Evolutionary conservation across 37 sponge, comb jelly and placozoan genomes (phyloP), one percentile per base, ranked within the genome.

Genomic region (Eunapius fragilis): DNA sequence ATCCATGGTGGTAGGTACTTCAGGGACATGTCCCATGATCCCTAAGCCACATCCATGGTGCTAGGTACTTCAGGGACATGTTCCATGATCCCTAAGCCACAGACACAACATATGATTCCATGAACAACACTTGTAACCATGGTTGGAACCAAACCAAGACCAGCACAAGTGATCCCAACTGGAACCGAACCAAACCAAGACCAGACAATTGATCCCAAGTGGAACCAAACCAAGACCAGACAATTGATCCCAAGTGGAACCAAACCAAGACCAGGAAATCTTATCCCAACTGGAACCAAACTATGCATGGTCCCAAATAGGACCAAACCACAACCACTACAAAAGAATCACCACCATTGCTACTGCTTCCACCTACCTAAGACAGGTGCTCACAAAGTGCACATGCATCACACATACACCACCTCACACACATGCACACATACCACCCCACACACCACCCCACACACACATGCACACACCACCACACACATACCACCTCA

Each of bases 351-450:
- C 0, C 31, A 45, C 33, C 25, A 25, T 31, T 9, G 25, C 24
- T 36, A 1, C 58, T 19, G 41, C 41, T 58, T 58, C 14, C 58
- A 58, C 22, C 58, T 58, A 58, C n/a, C n/a, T n/a, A 58, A 10
- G 19, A 58, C 58, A 58, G 7, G 9, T 9, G 9, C 47, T 11
- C 47, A 45, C 47, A 45, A 4, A 41, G 37, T n/a, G 35, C 84
- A 73, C 45, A 83, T 75, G 47, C 71, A 5, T 14, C 37, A 58
- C 31, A 28, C 31, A 58, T 22, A 67, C 81, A 45, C 31, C 3
- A 9, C 31, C 67, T 80, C 81, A 67, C 80, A 80, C 37, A 81
- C 68, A 31, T 31, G 33, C 68, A 83, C 32, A 36, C 33, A 81
- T 12, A 67, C 32, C 9, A 13, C 10, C 32, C 70, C 31, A 25